Conservation (phyloP, 2,888 invertebrate species). For the Hemaris fuciformis region DNA sequence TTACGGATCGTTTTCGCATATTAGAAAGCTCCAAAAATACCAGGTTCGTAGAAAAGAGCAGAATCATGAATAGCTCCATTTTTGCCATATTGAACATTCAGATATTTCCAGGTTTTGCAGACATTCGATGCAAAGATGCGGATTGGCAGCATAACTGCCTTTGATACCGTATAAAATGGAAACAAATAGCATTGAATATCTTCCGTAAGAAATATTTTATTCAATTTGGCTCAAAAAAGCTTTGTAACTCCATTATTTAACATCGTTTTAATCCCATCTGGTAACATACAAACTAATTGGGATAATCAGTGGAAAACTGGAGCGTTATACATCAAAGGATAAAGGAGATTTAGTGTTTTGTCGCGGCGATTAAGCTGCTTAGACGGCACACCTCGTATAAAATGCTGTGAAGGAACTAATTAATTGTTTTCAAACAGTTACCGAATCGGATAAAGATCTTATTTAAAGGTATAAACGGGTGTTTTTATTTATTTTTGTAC, state of each 20-base stretch:
- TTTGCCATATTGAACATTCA: not conserved
- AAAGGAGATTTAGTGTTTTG: conserved; percentile 33
- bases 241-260: not conserved
- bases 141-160: not conserved
- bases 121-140: not conserved
- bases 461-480: not conserved
- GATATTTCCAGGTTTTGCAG: conserved; percentile 19
- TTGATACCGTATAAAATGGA: not conserved
- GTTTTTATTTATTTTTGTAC: not conserved
- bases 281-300: conserved; percentile 31
- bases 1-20: not conserved
- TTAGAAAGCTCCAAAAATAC: not conserved
- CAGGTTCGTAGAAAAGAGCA: not conserved
- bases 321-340: conserved; percentile 39
- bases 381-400: conserved; percentile 8
- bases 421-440: not conserved
- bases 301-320: conserved; percentile 30
- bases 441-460: not conserved
- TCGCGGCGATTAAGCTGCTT: conserved; percentile 25
- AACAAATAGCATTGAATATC: conserved; percentile 21
- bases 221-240: not conserved
- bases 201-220: not conserved
- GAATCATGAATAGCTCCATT: not conserved
- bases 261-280: not conserved
- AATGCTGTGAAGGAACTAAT: conserved; percentile 3